Conservation (phyloP, 1,140 invertebrate species). For the Littorina saxatilis region DNA sequence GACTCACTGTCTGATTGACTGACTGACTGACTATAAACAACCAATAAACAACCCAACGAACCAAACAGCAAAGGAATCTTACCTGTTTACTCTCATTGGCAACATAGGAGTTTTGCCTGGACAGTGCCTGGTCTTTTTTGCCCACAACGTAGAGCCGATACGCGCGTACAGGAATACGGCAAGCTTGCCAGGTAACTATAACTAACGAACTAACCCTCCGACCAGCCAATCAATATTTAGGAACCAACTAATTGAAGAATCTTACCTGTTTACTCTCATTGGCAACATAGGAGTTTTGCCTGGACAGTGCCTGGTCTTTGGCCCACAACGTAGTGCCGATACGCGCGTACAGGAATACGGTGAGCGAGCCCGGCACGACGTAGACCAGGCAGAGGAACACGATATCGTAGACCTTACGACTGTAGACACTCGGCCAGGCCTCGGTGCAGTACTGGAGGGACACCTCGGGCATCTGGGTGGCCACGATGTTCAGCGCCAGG, state of each 20-base stretch:
- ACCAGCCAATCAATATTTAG: too few species aligned
- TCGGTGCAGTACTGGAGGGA: constrained; percentile 58
- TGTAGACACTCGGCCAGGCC: constrained; percentile 53
- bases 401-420: constrained; percentile 78
- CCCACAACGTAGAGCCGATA: constrained; percentile 84
- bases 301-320: constrained; percentile 71
- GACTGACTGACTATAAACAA: background rate
- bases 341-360: constrained; percentile 84
- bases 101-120: constrained; percentile 54
- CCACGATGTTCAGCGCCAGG: constrained; percentile 2
- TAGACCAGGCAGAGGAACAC: constrained; percentile 85
- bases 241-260: too few species aligned
- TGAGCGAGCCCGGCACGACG: constrained; percentile 82
- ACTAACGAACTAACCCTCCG: too few species aligned
- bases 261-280: constrained; percentile 2
- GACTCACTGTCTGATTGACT: too few species aligned
- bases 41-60: background rate
- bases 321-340: constrained; percentile 85
- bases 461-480: constrained; percentile 27
- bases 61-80: background rate
- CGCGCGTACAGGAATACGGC: constrained; percentile 84
- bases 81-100: constrained; percentile 18
- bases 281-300: constrained; percentile 54
- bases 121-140: constrained; percentile 75
- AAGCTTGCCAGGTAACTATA: too few species aligned